phyloP scores from a whole-genome alignment of 2,113 vertebrate species.

The Myiozetetes cayanensis region DNA sequence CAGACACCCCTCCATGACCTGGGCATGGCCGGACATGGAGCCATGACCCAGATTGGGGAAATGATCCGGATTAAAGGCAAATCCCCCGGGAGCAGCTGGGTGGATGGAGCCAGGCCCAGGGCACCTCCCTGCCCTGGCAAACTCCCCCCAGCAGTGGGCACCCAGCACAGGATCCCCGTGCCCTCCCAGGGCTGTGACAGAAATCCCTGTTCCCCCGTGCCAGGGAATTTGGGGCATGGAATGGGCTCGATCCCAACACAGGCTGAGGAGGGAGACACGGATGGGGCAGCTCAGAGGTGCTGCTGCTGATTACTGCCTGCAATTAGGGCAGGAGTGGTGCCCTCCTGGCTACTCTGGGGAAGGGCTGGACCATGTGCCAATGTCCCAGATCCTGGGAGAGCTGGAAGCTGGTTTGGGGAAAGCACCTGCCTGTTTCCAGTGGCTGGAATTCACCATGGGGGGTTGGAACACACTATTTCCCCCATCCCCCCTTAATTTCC shows the following conservation, averaged over 20 bases:
- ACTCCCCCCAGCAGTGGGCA: neutral
- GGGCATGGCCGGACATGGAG: accelerated
- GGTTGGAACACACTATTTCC: neutral
- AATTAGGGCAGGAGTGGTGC: neutral
- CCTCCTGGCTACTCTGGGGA: accelerated
- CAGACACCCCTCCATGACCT: neutral
- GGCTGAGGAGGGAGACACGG: neutral
- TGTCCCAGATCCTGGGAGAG: neutral
- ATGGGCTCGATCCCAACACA: accelerated
- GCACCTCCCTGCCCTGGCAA: neutral
- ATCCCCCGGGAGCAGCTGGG: neutral
- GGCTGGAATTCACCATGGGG: neutral
- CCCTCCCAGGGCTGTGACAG: accelerated
- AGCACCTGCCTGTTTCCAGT: neutral
- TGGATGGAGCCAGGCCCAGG: accelerated
- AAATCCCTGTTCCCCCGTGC: neutral
- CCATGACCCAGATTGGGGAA: neutral
- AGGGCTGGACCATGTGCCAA: accelerated
- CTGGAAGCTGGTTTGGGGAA: neutral
- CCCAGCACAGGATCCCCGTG: neutral
- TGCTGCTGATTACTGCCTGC: accelerated
- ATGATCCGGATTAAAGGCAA: neutral
- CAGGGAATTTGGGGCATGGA: neutral
- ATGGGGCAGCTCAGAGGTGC: neutral
- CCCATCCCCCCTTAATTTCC: neutral